Evolutionary conservation across 2,113 vertebrate species (phyloP).

Genomic region (Erythrolamprus reginae): DNA sequence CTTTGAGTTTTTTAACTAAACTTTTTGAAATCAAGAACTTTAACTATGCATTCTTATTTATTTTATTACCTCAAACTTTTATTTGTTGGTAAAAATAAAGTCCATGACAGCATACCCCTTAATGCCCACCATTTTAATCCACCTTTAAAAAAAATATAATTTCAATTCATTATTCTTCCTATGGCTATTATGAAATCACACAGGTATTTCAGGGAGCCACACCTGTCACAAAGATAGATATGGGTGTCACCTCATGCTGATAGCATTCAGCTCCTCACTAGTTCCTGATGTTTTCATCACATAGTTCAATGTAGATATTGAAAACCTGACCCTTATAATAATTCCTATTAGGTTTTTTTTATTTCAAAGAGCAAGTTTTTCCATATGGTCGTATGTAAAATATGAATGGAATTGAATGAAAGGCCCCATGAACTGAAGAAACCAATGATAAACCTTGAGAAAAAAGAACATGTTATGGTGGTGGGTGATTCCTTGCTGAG

Average conservation of each 20-base stretch:
- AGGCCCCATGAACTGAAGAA: neutral
- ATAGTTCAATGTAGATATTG: neutral
- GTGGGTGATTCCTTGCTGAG: neutral
- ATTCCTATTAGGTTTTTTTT: neutral
- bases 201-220: neutral
- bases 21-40: neutral
- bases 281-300: neutral
- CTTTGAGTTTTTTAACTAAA: neutral
- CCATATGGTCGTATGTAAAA: neutral
- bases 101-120: neutral
- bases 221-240: neutral
- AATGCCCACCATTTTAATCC: neutral
- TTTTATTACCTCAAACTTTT: neutral
- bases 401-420: neutral
- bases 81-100: neutral
- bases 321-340: neutral
- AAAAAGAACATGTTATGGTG: neutral
- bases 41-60: neutral
- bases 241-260: neutral
- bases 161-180: neutral
- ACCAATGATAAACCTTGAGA: neutral
- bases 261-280: neutral
- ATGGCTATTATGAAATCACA: neutral
- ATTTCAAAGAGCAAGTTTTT: neutral
- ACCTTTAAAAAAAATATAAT: neutral